Evolutionary conservation across 2,797 vertebrate species (phyloP).

Genomic region (Orientallactaga sibirica): DNA sequence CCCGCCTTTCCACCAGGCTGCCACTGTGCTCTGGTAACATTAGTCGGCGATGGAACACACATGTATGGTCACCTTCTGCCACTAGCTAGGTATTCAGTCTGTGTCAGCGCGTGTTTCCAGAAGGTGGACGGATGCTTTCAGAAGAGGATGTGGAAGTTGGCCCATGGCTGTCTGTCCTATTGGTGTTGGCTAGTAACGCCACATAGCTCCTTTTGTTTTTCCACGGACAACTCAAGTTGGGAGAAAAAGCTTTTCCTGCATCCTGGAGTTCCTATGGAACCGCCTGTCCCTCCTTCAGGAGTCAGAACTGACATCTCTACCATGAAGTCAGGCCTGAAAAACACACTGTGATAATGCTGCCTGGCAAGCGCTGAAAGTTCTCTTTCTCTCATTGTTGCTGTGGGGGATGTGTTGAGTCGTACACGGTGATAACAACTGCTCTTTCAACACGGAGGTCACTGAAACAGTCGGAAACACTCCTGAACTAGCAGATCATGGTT

Average conservation of each 20-base stretch:
- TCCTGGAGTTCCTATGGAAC: too few relatives aligned
- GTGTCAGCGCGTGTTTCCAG: background rate
- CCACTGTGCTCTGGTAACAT: background rate
- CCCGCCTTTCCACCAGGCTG: background rate
- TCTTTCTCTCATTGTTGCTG: background rate
- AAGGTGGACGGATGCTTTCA: background rate
- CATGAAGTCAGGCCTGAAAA: background rate
- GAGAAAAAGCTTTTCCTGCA: background rate
- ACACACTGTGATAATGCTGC: background rate
- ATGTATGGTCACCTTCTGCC: background rate
- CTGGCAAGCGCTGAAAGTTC: background rate
- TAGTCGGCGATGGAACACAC: background rate
- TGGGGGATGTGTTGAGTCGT: background rate
- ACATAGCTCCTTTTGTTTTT: background rate
- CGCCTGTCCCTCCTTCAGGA: background rate
- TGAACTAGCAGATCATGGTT: background rate
- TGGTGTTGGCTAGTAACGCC: background rate
- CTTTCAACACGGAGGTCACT: background rate
- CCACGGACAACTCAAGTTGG: background rate
- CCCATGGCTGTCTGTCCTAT: too few relatives aligned
- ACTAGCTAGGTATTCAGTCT: background rate
- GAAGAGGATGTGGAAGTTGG: background rate
- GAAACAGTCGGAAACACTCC: background rate
- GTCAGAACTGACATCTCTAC: background rate
- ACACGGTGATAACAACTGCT: background rate